Evolutionary conservation across 1,140 invertebrate species (phyloP).

Genomic region (Whitmania pigra): DNA sequence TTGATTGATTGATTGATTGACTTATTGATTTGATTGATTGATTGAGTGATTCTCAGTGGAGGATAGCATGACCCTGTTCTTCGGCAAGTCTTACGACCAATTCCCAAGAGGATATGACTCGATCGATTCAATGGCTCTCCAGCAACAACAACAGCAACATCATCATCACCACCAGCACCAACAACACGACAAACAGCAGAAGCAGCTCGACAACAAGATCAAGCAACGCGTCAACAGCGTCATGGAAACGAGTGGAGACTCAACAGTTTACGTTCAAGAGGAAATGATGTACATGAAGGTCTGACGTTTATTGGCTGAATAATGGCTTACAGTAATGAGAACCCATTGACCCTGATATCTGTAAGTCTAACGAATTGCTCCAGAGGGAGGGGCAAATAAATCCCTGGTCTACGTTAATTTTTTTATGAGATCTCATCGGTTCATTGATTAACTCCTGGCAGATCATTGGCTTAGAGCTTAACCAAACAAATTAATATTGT

Average conservation of each 20-base stretch:
- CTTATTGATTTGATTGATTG: neutral
- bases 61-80: constrained; percentile 11
- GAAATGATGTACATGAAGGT: constrained; percentile 15
- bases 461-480: no score
- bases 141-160: neutral
- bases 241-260: constrained; percentile 1
- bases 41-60: neutral
- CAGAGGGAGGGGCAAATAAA: no score
- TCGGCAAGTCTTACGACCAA: constrained; percentile 6
- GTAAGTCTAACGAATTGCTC: no score
- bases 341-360: no score
- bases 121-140: constrained; percentile 1
- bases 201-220: constrained; percentile 1
- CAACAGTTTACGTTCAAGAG: neutral
- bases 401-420: no score
- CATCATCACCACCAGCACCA: neutral
- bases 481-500: no score
- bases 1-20: neutral
- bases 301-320: no score
- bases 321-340: no score
- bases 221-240: neutral
- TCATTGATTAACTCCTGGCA: no score
- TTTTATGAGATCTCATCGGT: no score
- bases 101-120: constrained; percentile 4
- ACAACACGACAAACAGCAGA: neutral